These are phyloP conservation scores for Gryllus longicercus DNA, from an alignment of 2,888 invertebrate species.

Conservation along the genomic window DNA sequence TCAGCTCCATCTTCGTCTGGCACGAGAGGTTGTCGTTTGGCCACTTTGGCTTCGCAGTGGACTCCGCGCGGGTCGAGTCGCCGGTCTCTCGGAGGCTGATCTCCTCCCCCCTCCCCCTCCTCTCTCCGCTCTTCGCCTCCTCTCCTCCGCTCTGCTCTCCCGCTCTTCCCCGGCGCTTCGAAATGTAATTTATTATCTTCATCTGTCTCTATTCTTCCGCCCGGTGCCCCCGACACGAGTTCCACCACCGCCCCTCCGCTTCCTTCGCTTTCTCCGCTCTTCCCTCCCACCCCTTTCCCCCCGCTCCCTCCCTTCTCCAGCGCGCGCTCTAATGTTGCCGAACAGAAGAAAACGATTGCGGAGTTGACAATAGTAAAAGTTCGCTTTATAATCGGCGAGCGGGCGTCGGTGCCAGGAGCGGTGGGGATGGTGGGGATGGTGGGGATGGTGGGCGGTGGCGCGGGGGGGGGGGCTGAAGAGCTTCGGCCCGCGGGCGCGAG, in stretches of 20 bases:
- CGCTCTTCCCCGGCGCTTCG: not conserved
- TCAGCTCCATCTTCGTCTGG: no score
- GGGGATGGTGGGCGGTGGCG: not conserved
- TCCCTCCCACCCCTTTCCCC: not conserved
- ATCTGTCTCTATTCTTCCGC: slow-evolving; percentile 1
- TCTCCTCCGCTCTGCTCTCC: not conserved
- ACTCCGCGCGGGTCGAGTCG: no score
- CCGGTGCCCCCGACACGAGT: not conserved
- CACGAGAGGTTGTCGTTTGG: no score
- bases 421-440: not conserved
- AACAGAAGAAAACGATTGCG: slow-evolving; percentile 1
- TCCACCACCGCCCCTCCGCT: not conserved
- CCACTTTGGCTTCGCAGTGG: no score
- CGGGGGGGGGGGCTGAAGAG: not conserved
- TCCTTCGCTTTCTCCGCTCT: not conserved
- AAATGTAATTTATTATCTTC: slow-evolving; percentile 17
- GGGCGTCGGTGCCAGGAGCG: not conserved
- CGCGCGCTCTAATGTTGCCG: not conserved
- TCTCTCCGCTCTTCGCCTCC: not conserved
- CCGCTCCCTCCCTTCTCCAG: not conserved
- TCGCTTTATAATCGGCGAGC: slow-evolving; percentile 17
- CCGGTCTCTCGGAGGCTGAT: no score
- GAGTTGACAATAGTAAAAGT: slow-evolving; percentile 17
- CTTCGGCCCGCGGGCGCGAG: not conserved
- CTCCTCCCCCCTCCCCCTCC: no score